A percentile compares a stretch with the other conserved stretches of the same genome.
Evolutionary conservation across 1,140 invertebrate species (phyloP).

Genomic region (Gryllus bimaculatus): DNA sequence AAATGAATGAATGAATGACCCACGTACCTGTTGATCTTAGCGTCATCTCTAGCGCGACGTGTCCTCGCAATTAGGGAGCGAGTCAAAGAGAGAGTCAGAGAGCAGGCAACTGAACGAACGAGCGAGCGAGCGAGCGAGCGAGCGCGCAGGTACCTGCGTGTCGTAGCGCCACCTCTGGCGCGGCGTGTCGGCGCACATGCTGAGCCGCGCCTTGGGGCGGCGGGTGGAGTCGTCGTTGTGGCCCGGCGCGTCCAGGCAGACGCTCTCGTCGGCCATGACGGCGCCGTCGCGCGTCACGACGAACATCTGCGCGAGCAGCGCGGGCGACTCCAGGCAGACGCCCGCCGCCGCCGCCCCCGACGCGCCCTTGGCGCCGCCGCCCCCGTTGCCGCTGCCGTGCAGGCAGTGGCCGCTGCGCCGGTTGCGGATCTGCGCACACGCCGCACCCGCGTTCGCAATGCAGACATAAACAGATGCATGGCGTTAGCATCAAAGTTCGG

Average conservation of each 20-base stretch:
- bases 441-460: too few species aligned
- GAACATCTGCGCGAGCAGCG: slow-evolving; percentile 58
- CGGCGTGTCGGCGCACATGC: slow-evolving; percentile 49
- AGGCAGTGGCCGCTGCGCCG: slow-evolving; percentile 28
- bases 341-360: slow-evolving; percentile 44
- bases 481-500: too few species aligned
- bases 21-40: too few species aligned
- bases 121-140: too few species aligned
- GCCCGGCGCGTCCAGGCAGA: slow-evolving; percentile 59
- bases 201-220: slow-evolving; percentile 48
- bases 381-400: slow-evolving; percentile 47
- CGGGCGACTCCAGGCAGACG: slow-evolving; percentile 60
- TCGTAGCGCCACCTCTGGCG: slow-evolving; percentile 54
- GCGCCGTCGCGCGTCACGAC: slow-evolving; percentile 55
- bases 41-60: too few species aligned
- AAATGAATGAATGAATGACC: too few species aligned
- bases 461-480: too few species aligned
- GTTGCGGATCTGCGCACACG: slow-evolving; percentile 18
- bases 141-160: not conserved
- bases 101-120: too few species aligned
- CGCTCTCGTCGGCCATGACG: slow-evolving; percentile 61
- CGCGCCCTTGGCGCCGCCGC: slow-evolving; percentile 44
- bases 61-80: too few species aligned
- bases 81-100: too few species aligned
- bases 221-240: slow-evolving; percentile 31